phyloP scores from a whole-genome alignment of 2,888 invertebrate genomes.

The Cryptosula pallasiana region DNA sequence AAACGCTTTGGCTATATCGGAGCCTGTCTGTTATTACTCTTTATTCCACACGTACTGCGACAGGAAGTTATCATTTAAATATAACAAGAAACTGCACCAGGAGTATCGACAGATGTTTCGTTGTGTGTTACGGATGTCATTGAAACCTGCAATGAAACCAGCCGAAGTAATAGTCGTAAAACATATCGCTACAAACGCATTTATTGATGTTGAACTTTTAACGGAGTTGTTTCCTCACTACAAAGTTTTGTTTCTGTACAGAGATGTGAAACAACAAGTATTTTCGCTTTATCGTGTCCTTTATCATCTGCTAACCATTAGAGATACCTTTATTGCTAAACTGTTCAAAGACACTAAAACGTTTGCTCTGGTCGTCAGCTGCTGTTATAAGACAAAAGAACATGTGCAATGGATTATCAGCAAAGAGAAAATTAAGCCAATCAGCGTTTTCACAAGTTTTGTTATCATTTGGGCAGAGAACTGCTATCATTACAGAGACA shows the following conservation, averaged over 20 bases:
- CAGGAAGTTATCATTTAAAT: neutral
- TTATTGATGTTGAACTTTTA: neutral
- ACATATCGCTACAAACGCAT: neutral
- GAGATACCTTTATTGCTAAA: neutral
- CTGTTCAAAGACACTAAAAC: neutral
- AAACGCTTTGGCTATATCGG: neutral
- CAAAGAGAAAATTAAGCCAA: neutral
- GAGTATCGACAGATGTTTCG: neutral
- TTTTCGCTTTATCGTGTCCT: neutral
- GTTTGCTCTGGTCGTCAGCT: neutral
- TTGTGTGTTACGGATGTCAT: neutral
- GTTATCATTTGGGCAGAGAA: neutral
- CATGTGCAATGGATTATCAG: neutral
- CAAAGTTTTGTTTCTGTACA: neutral
- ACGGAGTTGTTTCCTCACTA: neutral
- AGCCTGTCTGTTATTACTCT: neutral
- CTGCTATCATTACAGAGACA: neutral
- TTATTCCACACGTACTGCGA: neutral
- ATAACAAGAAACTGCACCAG: neutral
- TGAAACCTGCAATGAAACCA: neutral
- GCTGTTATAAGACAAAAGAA: neutral
- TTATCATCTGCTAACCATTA: too few species aligned
- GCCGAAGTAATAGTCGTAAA: conserved; percentile 4
- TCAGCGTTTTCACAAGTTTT: neutral
- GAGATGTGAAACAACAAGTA: neutral